phyloP scores from a whole-genome alignment of 1,140 invertebrate species.

The Drosophila melanogaster region Release_6_plus_ISO1_MT NT_033779.5:1740001-1740500 shows the following conservation, averaged over 20 bases:
- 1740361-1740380: neutral
- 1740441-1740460: slow-evolving; percentile 33
- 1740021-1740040: slow-evolving; percentile 9
- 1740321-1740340: slow-evolving; percentile 50
- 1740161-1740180: slow-evolving; percentile 42
- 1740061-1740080: slow-evolving; percentile 51
- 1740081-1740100: slow-evolving; percentile 46
- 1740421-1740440: slow-evolving; percentile 1
- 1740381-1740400: slow-evolving; percentile 11
- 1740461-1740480: slow-evolving; percentile 7
- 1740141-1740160: slow-evolving; percentile 18
- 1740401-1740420: slow-evolving; percentile 4
- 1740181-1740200: slow-evolving; percentile 16
- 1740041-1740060: slow-evolving; percentile 35
- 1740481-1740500: neutral
- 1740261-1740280: slow-evolving; percentile 14
- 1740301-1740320: slow-evolving; percentile 59
- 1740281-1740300: slow-evolving; percentile 51
- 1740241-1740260: slow-evolving; percentile 10
- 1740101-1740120: slow-evolving; percentile 41
- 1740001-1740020: slow-evolving; percentile 28
- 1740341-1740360: neutral
- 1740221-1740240: slow-evolving; percentile 49
- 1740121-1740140: slow-evolving; percentile 28
- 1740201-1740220: slow-evolving; percentile 28